A percentile compares a stretch with the other conserved stretches of the same genome.
Evolutionary conservation across 2,797 vertebrate genomes (phyloP).

Genomic region (Enoplosus armatus): DNA sequence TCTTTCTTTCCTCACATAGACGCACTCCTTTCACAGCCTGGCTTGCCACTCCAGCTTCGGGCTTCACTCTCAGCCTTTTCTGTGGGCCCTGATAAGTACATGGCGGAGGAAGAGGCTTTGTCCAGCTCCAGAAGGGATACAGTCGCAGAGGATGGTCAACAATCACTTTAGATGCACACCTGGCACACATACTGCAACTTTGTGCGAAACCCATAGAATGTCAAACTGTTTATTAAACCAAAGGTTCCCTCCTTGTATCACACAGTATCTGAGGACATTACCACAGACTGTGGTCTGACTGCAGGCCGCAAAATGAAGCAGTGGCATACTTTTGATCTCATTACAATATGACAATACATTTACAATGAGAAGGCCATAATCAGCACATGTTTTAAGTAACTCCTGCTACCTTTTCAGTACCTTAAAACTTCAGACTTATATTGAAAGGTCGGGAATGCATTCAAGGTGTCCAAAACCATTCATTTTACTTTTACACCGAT

Average conservation of each 20-base stretch:
- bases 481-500: neutral
- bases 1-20: constrained; percentile 83
- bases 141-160: constrained; percentile 11
- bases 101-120: constrained; percentile 42
- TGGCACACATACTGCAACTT: neutral
- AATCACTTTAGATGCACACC: constrained; percentile 29
- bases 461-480: constrained; percentile 15
- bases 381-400: neutral
- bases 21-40: constrained; percentile 47
- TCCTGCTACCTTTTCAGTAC: constrained; percentile 6
- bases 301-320: constrained; percentile 66
- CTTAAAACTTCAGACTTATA: neutral
- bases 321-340: neutral
- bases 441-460: neutral
- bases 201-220: constrained; percentile 42
- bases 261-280: constrained; percentile 14
- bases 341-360: constrained; percentile 8
- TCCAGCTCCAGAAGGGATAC: constrained; percentile 44
- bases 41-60: constrained; percentile 36
- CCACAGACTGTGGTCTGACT: neutral
- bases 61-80: constrained; percentile 2
- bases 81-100: constrained; percentile 54
- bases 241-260: neutral
- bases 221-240: constrained; percentile 81
- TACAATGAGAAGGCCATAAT: neutral